A percentile compares a stretch with the other conserved stretches of the same genome.
Evolutionary conservation across 92 coral and sea anemone species (phyloP).

Genomic region (Phenganax subtilis): DNA sequence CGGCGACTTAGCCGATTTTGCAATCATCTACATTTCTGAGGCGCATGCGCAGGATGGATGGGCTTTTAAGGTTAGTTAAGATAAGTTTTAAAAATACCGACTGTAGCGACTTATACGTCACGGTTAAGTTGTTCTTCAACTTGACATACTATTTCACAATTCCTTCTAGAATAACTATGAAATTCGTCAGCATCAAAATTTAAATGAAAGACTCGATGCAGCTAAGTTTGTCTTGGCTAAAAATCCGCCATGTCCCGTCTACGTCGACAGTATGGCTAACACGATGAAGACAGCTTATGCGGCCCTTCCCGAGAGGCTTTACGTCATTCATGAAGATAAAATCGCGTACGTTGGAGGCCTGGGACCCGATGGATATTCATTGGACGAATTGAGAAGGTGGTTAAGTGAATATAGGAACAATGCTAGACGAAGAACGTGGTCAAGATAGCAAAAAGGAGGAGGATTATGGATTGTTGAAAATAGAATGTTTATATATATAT

Average conservation of each 20-base stretch:
- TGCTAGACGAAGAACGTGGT: slow-evolving; percentile 36
- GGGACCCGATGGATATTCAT: slow-evolving; percentile 82
- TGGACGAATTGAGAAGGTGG: slow-evolving; percentile 69
- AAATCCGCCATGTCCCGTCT: slow-evolving; percentile 65
- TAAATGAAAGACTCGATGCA: slow-evolving; percentile 62
- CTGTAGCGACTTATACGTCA: no score
- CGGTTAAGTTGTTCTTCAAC: background rate
- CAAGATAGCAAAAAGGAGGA: slow-evolving; percentile 10
- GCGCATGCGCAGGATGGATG: slow-evolving; percentile 78
- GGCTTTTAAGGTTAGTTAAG: slow-evolving; percentile 62
- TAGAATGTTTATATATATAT: background rate
- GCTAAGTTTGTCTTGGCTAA: slow-evolving; percentile 58
- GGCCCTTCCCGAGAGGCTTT: slow-evolving; percentile 80
- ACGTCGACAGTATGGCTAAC: slow-evolving; percentile 85
- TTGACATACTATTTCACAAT: background rate
- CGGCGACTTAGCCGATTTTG: slow-evolving; percentile 67
- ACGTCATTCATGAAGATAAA: slow-evolving; percentile 57
- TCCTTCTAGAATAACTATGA: slow-evolving; percentile 63
- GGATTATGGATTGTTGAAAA: background rate
- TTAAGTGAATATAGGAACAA: slow-evolving; percentile 42
- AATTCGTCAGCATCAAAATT: slow-evolving; percentile 68
- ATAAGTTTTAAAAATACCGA: no score
- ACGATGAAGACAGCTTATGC: slow-evolving; percentile 83
- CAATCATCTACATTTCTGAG: slow-evolving; percentile 68
- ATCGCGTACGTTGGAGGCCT: slow-evolving; percentile 79